These are phyloP conservation scores for Amniataba percoides DNA, from an alignment of 2,797 vertebrate genomes.

Conservation along the genomic window DNA sequence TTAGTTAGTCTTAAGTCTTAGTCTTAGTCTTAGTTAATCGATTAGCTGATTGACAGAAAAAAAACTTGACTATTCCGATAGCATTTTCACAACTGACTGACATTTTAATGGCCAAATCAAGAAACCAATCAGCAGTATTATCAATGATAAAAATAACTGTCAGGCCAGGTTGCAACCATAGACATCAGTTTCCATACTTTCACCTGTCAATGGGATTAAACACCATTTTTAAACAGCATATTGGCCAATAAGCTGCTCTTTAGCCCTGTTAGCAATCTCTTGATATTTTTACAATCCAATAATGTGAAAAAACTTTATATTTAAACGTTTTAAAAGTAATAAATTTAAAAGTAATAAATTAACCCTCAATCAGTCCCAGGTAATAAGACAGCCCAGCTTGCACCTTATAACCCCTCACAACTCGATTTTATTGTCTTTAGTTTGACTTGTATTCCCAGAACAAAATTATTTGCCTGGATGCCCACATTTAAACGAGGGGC, in stretches of 20 bases:
- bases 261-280: not conserved
- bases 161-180: not conserved
- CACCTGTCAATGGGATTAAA: not conserved
- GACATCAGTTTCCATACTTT: not conserved
- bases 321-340: not conserved
- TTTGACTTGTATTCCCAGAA: not conserved
- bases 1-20: too few species aligned
- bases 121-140: not conserved
- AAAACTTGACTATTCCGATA: not conserved
- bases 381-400: not conserved
- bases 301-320: not conserved
- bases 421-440: not conserved
- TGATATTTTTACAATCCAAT: not conserved
- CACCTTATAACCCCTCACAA: not conserved
- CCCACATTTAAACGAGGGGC: constrained; percentile 20
- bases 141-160: not conserved
- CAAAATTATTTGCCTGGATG: constrained; percentile 12
- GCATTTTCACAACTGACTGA: not conserved
- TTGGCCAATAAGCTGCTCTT: not conserved
- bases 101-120: not conserved
- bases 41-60: not conserved
- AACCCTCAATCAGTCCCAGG: not conserved
- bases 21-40: not conserved
- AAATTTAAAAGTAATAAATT: constrained; percentile 3
- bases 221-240: not conserved